These are phyloP conservation scores for Dolichoris vasculosae DNA, from an alignment of 1,140 invertebrate genomes.

Conservation along the genomic window DNA sequence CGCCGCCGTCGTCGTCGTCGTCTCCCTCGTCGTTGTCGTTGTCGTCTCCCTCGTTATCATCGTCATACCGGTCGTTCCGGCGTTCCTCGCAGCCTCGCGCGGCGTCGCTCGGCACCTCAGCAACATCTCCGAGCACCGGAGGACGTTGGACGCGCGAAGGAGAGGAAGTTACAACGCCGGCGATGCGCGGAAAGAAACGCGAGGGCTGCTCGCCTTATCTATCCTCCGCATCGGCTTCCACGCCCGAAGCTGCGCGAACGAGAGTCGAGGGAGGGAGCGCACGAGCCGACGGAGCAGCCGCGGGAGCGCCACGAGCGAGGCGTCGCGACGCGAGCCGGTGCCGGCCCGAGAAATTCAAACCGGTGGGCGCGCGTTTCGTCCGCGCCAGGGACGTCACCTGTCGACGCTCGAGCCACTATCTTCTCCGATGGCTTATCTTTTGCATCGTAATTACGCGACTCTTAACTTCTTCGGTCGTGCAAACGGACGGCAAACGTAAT, in stretches of 20 bases:
- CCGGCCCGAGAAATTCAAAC: slow-evolving; percentile 68
- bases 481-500: too few relatives aligned
- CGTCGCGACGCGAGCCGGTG: slow-evolving; percentile 51
- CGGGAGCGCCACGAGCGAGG: slow-evolving; percentile 36
- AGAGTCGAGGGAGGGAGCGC: not conserved
- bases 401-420: slow-evolving; percentile 1
- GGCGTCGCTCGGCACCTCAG: not conserved
- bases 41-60: not conserved
- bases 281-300: slow-evolving; percentile 39
- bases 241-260: slow-evolving; percentile 63
- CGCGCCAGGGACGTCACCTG: slow-evolving; percentile 52
- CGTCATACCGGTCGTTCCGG: not conserved
- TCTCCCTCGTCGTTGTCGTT: too few relatives aligned
- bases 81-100: not conserved
- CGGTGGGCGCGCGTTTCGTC: slow-evolving; percentile 55
- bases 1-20: not conserved
- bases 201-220: not conserved
- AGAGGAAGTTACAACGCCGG: not conserved
- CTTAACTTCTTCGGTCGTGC: not conserved
- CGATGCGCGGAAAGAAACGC: not conserved
- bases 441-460: not conserved
- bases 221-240: slow-evolving; percentile 62
- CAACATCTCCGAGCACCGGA: not conserved
- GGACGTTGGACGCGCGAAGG: not conserved
- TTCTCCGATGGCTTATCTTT: not conserved